These are phyloP conservation scores for Popillia japonica DNA, from an alignment of 1,140 invertebrate species.

Conservation along the genomic window DNA sequence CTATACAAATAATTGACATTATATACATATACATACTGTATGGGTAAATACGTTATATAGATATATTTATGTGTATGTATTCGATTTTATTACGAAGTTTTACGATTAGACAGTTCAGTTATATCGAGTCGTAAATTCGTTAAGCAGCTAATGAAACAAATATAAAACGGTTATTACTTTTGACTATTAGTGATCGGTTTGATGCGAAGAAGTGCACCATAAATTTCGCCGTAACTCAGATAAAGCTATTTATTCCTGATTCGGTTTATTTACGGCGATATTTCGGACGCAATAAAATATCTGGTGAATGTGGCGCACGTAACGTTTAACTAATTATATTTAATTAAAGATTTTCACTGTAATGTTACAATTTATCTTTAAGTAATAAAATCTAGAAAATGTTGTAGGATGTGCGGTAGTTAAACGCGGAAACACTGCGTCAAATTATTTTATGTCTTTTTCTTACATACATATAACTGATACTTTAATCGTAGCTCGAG, in stretches of 20 bases:
- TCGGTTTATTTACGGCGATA: slow-evolving; percentile 5
- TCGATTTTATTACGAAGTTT: slow-evolving; percentile 8
- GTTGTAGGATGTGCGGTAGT: no score
- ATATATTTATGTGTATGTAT: neutral
- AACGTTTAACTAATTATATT: neutral
- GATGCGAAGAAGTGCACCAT: slow-evolving; percentile 6
- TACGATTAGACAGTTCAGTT: neutral
- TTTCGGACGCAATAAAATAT: slow-evolving; percentile 25
- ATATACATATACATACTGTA: neutral
- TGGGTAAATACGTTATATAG: neutral
- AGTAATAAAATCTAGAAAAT: no score
- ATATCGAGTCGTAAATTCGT: slow-evolving; percentile 23
- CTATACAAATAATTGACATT: slow-evolving; percentile 18
- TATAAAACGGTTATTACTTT: slow-evolving; percentile 33
- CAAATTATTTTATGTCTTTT: no score
- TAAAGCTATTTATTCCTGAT: slow-evolving; percentile 20
- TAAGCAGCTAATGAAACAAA: slow-evolving; percentile 31
- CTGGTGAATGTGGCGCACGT: neutral
- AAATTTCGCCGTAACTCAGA: neutral
- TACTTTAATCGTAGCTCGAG: no score
- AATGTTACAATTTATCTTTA: no score
- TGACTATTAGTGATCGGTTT: slow-evolving; percentile 14
- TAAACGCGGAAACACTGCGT: no score
- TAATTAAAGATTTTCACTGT: slow-evolving; percentile 21
- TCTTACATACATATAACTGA: no score